Evolutionary conservation across 1,140 invertebrate species (phyloP).

Genomic region (Calephelis nemesis): DNA sequence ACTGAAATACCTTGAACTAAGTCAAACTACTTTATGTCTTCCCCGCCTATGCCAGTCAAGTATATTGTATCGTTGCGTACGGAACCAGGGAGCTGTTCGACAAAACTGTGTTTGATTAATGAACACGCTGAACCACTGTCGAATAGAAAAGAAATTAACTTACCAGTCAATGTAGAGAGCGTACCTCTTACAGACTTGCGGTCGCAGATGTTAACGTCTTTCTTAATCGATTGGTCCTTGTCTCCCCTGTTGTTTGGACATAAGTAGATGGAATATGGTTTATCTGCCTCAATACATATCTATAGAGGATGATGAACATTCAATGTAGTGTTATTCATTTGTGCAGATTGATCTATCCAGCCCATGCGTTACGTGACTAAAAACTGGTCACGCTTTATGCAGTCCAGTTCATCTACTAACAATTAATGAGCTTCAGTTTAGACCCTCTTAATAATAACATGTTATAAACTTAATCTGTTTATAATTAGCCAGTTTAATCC

Average conservation of each 20-base stretch:
- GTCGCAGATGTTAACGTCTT: slow-evolving; percentile 29
- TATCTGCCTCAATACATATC: too few relatives aligned
- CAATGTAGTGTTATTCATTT: too few relatives aligned
- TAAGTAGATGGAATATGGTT: neutral
- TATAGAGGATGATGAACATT: too few relatives aligned
- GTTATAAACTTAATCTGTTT: too few relatives aligned
- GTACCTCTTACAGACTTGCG: slow-evolving; percentile 22
- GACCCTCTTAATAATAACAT: too few relatives aligned
- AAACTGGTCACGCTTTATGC: too few relatives aligned
- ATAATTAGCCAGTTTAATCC: too few relatives aligned
- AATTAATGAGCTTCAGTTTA: too few relatives aligned
- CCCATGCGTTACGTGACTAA: too few relatives aligned
- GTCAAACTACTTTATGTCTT: slow-evolving; percentile 17
- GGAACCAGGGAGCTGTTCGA: slow-evolving; percentile 25
- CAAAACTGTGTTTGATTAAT: slow-evolving; percentile 28
- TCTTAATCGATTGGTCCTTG: slow-evolving; percentile 5
- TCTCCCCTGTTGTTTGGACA: slow-evolving; percentile 19
- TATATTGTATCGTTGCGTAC: slow-evolving; percentile 26
- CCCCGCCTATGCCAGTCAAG: slow-evolving; percentile 27
- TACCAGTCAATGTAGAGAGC: slow-evolving; percentile 29
- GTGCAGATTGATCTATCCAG: too few relatives aligned
- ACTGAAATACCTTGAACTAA: slow-evolving; percentile 21
- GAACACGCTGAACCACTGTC: slow-evolving; percentile 34
- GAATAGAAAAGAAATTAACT: slow-evolving; percentile 33
- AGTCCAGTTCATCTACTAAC: too few relatives aligned